A percentile compares a stretch with the other conserved stretches of the same genome.
Evolutionary conservation across 2,888 invertebrate genomes (phyloP).

Genomic region (Cataglyphis livida): DNA sequence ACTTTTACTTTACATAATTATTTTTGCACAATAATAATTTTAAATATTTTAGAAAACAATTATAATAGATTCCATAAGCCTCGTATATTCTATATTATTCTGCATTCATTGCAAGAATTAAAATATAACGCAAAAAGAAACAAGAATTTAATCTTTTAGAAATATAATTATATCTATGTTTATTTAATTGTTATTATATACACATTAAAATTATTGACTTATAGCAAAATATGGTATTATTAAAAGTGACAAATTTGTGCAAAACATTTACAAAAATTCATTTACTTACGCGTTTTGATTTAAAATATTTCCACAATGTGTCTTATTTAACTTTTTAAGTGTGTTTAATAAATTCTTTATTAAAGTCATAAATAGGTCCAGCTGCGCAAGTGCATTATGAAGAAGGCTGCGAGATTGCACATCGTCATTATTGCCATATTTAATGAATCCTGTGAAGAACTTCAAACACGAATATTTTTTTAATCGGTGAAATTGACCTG

Average conservation of each 20-base stretch:
- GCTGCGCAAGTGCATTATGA: slow-evolving; percentile 72
- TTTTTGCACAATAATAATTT: slow-evolving; percentile 70
- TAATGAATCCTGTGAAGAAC: slow-evolving; percentile 53
- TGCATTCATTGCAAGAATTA: slow-evolving; percentile 72
- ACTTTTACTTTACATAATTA: neutral
- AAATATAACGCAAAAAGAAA: slow-evolving; percentile 50
- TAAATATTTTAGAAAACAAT: slow-evolving; percentile 77
- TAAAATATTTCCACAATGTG: slow-evolving; percentile 59
- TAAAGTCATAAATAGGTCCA: slow-evolving; percentile 67
- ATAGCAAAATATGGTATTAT: neutral
- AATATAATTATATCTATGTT: neutral
- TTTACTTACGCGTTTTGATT: slow-evolving; percentile 38
- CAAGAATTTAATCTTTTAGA: neutral
- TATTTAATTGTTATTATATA: neutral
- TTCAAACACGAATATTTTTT: slow-evolving; percentile 74
- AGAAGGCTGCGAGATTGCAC: slow-evolving; percentile 65
- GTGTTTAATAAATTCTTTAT: slow-evolving; percentile 64
- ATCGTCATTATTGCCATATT: slow-evolving; percentile 59
- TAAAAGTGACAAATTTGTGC: neutral
- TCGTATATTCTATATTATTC: slow-evolving; percentile 71
- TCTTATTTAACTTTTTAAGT: slow-evolving; percentile 35
- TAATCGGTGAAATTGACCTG: slow-evolving; percentile 63
- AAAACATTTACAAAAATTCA: neutral
- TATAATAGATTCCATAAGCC: slow-evolving; percentile 75
- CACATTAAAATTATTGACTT: neutral